Evolutionary conservation across 2,113 vertebrate genomes (phyloP), one percentile per base, ranked within the genome.

Genomic region (Amblyopsis rosae): DNA sequence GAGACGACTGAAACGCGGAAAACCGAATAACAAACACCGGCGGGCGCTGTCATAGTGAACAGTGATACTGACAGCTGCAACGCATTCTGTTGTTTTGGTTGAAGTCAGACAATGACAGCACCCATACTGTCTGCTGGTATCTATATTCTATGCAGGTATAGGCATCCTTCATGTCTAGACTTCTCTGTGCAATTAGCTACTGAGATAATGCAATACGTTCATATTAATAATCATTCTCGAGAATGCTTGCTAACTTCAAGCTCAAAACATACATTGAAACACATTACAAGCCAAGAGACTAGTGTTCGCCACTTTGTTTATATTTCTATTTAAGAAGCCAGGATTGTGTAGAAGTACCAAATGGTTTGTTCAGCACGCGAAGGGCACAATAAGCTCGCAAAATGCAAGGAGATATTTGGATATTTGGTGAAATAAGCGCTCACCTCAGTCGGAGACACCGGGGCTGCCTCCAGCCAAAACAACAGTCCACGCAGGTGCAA

Each of bases 391-490:
- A 26, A 3, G 26, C 26, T 26, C 26, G 26, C 26, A 2, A 26
- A 26, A 26, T 26, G 26, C 26, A 26, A 26, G 26, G 26, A 26
- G 26, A 41, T 41, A 41, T 35, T 3, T 35, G 6, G 3, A 35
- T 35, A 35, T 41, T 1, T 41, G 26, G 26, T 26, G 26, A 26
- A 26, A 41, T 41, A 7, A n/a, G n/a, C 60, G 80, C 78, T 76
- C 69, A 72, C 60, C 71, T 82, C 79, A 74, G 76, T 70, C 53
- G 6, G 78, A 79, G 77, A 51, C 69, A 73, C 72, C 72, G 74
- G 73, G 73, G 74, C 81, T 53, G 84, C n/a, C 13, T 77, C 86
- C 86, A 87, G 82, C 73, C 47, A 86, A 83, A 90, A 86, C 88
- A 91, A 79, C 79, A 76, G 79, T 75, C 80, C 57, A 19, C 32